Evolutionary conservation across 2,113 vertebrate species (phyloP), one percentile per base, ranked within the genome.

Genomic region (Dipodomys stephensi): DNA sequence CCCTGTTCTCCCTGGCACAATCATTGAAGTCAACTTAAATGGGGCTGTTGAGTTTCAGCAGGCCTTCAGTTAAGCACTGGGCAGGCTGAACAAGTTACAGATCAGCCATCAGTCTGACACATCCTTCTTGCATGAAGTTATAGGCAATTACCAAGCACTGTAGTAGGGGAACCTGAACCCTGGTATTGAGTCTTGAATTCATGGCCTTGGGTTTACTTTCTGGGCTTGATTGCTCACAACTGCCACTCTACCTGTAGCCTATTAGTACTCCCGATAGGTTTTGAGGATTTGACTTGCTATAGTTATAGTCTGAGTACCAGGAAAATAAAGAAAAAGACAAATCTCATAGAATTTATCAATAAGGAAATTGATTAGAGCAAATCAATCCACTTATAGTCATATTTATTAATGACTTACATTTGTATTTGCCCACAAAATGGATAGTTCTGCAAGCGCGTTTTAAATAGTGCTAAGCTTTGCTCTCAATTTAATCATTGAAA

Each of bases 381-480:
- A 77, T 72, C 7, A 27, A 62, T 64, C 23, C 25, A 80, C 53
- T 67, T 49, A 25, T 23, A 60, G 44, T 49, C 78, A 13, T 68
- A 69, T 73, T 32, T 53, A 79, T 87, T 78, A 82, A 22, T 79
- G n/a, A 64, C 69, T 53, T 87, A 25, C 57, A 44, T 93, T 49
- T 82, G 35, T 53, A 71, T 93, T 71, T 91, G 67, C 16, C 35
- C 53, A 27, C 60, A 83, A 90, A 79, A 78, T 0, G 1, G 32
- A 35, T 30, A 53, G 13, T 57, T 82, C 73, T 77, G 62, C 6
- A 22, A 73, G 67, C 20, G 57, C 27, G n/a, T 64, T 84, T 90
- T 12, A 80, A 94, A 44, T 19, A 49, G 65, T 28, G 49, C 74
- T 82, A n/a, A 80, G 13, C 46, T 94, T 85, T 60, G 6, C 92